A percentile compares a stretch with the other conserved stretches of the same genome.
Evolutionary conservation across 2,888 invertebrate genomes (phyloP).

Genomic region (Hedychridium roseum): DNA sequence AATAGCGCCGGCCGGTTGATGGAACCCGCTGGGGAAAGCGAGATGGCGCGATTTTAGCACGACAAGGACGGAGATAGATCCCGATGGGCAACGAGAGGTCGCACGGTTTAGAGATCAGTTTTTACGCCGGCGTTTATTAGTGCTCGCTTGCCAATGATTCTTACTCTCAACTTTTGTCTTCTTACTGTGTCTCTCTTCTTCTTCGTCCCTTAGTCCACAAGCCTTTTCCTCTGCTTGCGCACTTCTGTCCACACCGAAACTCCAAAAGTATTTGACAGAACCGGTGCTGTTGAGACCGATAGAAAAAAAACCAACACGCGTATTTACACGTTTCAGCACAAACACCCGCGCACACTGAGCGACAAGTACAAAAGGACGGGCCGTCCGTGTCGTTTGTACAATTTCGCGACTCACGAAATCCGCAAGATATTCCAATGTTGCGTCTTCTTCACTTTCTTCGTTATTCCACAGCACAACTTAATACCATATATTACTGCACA

Average conservation of each 20-base stretch:
- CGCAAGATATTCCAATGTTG: too few relatives aligned
- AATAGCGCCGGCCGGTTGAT: slow-evolving; percentile 24
- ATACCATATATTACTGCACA: too few relatives aligned
- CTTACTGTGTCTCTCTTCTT: slow-evolving; percentile 2
- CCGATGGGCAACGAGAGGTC: slow-evolving; percentile 11
- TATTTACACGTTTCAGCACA: background rate
- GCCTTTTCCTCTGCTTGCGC: background rate
- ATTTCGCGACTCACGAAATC: background rate
- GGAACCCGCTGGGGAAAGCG: slow-evolving; percentile 13
- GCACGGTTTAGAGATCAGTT: slow-evolving; percentile 20
- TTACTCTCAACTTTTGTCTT: too few relatives aligned
- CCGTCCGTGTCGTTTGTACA: background rate
- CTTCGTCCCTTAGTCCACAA: slow-evolving; percentile 7
- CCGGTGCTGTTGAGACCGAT: background rate
- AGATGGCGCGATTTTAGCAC: too few relatives aligned
- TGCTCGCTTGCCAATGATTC: too few relatives aligned
- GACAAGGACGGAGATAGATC: too few relatives aligned
- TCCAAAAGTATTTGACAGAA: background rate
- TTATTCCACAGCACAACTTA: too few relatives aligned
- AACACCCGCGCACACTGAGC: background rate
- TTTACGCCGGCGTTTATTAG: slow-evolving; percentile 18
- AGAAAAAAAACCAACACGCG: background rate
- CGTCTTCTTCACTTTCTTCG: too few relatives aligned
- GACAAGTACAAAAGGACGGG: background rate
- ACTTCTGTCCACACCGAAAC: background rate